A percentile compares a stretch with the other conserved stretches of the same genome.
phyloP scores from a whole-genome alignment of 2,888 invertebrate genomes.

The Stenurella melanura region DNA sequence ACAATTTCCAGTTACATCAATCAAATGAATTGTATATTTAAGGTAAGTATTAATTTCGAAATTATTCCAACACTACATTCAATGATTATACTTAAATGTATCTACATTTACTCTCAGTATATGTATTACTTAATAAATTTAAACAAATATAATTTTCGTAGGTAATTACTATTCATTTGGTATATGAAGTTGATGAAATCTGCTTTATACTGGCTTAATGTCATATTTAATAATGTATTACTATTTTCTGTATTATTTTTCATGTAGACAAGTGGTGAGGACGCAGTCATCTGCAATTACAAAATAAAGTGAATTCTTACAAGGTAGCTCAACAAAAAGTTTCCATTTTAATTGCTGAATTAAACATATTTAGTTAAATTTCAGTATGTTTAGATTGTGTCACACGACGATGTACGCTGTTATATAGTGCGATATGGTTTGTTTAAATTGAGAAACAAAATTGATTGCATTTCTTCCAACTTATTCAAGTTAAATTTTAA shows the following conservation, averaged over 20 bases:
- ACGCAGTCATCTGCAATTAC: neutral
- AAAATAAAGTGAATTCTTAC: neutral
- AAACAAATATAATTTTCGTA: neutral
- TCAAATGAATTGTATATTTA: neutral
- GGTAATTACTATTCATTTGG: neutral
- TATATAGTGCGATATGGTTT: too few relatives aligned
- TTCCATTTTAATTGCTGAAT: too few relatives aligned
- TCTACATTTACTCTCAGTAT: neutral
- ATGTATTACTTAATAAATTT: slow-evolving; percentile 4
- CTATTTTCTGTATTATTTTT: neutral
- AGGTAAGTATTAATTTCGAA: neutral
- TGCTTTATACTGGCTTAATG: neutral
- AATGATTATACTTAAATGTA: neutral
- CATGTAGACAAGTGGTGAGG: neutral
- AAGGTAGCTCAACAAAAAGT: too few relatives aligned
- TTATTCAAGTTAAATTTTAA: too few relatives aligned
- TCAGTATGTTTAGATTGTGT: too few relatives aligned
- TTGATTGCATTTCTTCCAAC: too few relatives aligned
- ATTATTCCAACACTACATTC: neutral
- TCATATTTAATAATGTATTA: neutral
- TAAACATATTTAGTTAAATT: too few relatives aligned
- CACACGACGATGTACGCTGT: too few relatives aligned
- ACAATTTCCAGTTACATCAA: neutral
- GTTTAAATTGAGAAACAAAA: too few relatives aligned
- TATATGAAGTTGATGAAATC: neutral